Percentiles rank a stretch among this genome's conserved stretches.
Conservation (phyloP, 2,113 vertebrate genomes). For the Gymnocephalus cernua region DNA sequence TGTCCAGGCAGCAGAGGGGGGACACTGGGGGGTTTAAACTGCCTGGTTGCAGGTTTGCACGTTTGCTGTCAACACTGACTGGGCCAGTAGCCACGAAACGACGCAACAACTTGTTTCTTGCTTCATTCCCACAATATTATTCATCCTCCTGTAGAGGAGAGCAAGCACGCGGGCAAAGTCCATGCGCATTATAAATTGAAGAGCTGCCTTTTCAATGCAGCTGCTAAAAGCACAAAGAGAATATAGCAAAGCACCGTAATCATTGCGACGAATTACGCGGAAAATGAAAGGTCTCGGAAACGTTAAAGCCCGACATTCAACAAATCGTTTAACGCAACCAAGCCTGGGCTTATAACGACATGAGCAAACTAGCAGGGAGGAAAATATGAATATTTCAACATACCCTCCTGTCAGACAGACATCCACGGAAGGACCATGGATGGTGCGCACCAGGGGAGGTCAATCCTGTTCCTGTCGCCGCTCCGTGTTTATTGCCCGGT, state of each 20-base stretch:
- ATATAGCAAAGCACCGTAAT: background rate
- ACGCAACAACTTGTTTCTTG: slow-evolving; percentile 48
- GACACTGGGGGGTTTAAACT: background rate
- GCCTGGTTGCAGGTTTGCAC: slow-evolving; percentile 13
- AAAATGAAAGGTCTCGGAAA: background rate
- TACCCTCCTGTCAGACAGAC: slow-evolving; percentile 76
- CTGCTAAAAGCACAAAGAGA: slow-evolving; percentile 19
- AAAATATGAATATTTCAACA: slow-evolving; percentile 49
- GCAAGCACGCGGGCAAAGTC: slow-evolving; percentile 44
- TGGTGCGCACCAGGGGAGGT: slow-evolving; percentile 58
- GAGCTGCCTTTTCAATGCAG: slow-evolving; percentile 22
- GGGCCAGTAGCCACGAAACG: slow-evolving; percentile 41
- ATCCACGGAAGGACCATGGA: slow-evolving; percentile 68
- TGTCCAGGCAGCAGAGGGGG: background rate
- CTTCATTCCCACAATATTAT: slow-evolving; percentile 18
- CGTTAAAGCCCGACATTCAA: slow-evolving; percentile 27
- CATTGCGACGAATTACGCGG: background rate
- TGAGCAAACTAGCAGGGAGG: background rate
- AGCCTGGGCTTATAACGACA: slow-evolving; percentile 1
- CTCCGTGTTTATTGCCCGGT: slow-evolving; percentile 62
- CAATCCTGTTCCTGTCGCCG: slow-evolving; percentile 58
- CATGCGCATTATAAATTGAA: slow-evolving; percentile 28
- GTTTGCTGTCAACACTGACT: slow-evolving; percentile 26
- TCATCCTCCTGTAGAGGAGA: slow-evolving; percentile 38
- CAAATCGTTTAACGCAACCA: slow-evolving; percentile 41